These are phyloP conservation scores for Penaeus vannamei DNA, from an alignment of 1,140 invertebrate genomes.

Conservation along the genomic window DNA sequence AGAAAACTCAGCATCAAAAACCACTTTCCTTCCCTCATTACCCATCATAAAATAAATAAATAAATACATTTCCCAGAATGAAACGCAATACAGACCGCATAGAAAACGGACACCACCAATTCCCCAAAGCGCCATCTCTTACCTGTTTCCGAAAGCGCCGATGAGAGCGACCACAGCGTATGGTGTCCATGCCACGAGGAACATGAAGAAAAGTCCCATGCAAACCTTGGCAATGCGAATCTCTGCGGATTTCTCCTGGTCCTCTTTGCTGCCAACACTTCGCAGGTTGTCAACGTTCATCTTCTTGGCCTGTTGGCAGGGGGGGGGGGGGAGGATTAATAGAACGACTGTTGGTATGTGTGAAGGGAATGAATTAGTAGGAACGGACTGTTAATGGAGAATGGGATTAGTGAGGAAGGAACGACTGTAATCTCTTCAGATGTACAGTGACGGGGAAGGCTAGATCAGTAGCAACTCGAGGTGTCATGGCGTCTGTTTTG, in stretches of 20 bases:
- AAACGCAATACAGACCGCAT: no score
- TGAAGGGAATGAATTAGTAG: not conserved
- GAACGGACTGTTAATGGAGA: no score
- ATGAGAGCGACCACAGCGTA: conserved; percentile 85
- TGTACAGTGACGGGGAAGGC: no score
- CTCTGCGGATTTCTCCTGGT: conserved; percentile 81
- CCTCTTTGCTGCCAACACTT: conserved; percentile 75
- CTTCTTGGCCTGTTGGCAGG: conserved; percentile 81
- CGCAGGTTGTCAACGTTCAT: conserved; percentile 92
- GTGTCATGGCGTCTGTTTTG: no score
- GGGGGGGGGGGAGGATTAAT: not conserved
- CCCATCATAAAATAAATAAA: no score
- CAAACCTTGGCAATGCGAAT: conserved; percentile 88
- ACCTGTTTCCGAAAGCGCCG: conserved; percentile 83
- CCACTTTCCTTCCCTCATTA: no score
- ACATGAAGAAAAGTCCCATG: conserved; percentile 86
- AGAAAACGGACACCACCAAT: no score
- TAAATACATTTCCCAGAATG: no score
- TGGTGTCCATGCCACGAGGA: conserved; percentile 87
- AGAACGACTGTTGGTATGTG: not conserved
- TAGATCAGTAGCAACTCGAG: no score
- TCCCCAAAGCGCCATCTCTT: not conserved
- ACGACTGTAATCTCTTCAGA: no score
- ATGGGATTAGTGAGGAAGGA: no score
- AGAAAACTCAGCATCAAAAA: no score